A percentile compares a stretch with the other conserved stretches of the same genome.
phyloP scores from a whole-genome alignment of 1,140 invertebrate genomes.

The Archivesica marissinica region DNA sequence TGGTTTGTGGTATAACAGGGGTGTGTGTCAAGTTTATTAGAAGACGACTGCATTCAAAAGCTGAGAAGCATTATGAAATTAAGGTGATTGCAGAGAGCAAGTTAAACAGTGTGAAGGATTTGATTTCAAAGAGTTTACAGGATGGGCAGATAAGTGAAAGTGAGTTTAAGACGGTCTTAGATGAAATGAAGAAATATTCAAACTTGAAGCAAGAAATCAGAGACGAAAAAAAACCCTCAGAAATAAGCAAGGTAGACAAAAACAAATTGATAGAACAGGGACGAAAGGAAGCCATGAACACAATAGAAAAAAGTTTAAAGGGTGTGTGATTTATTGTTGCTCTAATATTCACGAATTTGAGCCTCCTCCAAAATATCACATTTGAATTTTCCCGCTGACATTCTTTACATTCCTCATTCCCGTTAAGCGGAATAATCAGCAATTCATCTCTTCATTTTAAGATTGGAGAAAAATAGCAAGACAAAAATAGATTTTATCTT shows the following conservation, averaged over 20 bases:
- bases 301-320: conserved; percentile 2
- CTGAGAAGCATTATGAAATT: conserved; percentile 23
- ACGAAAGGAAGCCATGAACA: not conserved
- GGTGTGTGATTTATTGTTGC: too few species aligned
- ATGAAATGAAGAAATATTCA: not conserved
- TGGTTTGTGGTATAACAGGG: too few species aligned
- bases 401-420: too few species aligned
- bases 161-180: conserved; percentile 12
- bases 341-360: too few species aligned
- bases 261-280: not conserved
- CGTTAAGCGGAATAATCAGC: too few species aligned
- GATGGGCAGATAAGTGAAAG: conserved; percentile 19
- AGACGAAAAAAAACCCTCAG: too few species aligned
- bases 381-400: too few species aligned
- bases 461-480: too few species aligned
- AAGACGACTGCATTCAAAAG: conserved; percentile 10
- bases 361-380: too few species aligned
- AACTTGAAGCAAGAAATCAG: not conserved
- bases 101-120: conserved; percentile 31
- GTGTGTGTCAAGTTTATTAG: conserved; percentile 44
- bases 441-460: too few species aligned
- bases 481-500: too few species aligned
- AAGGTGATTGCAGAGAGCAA: conserved; percentile 20
- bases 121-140: conserved; percentile 23
- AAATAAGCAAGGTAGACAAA: not conserved